phyloP scores from a whole-genome alignment of 2,888 invertebrate genomes.

The Oxyscelio sp. region DNA sequence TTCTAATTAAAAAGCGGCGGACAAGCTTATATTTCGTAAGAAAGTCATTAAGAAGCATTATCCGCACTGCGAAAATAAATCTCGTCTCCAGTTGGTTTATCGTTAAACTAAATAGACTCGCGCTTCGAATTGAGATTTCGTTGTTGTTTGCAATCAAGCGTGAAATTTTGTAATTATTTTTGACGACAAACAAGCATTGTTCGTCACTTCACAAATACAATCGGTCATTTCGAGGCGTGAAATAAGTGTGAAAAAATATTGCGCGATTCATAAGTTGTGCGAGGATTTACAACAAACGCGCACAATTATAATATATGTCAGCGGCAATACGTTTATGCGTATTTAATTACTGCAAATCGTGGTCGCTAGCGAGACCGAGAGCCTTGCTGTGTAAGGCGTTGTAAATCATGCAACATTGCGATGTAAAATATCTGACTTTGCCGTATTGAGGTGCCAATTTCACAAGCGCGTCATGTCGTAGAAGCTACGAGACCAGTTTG shows the following conservation, averaged over 20 bases:
- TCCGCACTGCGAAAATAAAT: background rate
- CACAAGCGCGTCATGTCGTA: constrained; percentile 51
- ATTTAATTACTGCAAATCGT: constrained; percentile 64
- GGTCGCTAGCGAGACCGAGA: constrained; percentile 33
- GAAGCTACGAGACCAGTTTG: constrained; percentile 52
- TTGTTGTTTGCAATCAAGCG: constrained; percentile 36
- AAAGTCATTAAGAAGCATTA: background rate
- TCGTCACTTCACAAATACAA: constrained; percentile 21
- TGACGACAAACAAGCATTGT: constrained; percentile 55
- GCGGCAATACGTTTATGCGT: constrained; percentile 43
- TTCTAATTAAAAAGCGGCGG: background rate
- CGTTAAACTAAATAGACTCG: background rate
- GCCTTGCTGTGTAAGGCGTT: constrained; percentile 42
- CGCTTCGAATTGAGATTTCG: constrained; percentile 34
- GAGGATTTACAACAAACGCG: constrained; percentile 52
- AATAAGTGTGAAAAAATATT: constrained; percentile 58
- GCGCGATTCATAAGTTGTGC: constrained; percentile 16
- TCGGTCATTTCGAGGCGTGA: constrained; percentile 50
- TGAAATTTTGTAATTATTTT: constrained; percentile 63
- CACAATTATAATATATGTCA: constrained; percentile 63
- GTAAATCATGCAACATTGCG: constrained; percentile 62
- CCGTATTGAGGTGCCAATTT: constrained; percentile 66
- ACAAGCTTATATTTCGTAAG: background rate
- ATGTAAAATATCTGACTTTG: constrained; percentile 57
- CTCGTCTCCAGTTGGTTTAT: background rate